Base-by-base conservation (phyloP, 2,113 vertebrate genomes). In the Charina bottae region DNA sequence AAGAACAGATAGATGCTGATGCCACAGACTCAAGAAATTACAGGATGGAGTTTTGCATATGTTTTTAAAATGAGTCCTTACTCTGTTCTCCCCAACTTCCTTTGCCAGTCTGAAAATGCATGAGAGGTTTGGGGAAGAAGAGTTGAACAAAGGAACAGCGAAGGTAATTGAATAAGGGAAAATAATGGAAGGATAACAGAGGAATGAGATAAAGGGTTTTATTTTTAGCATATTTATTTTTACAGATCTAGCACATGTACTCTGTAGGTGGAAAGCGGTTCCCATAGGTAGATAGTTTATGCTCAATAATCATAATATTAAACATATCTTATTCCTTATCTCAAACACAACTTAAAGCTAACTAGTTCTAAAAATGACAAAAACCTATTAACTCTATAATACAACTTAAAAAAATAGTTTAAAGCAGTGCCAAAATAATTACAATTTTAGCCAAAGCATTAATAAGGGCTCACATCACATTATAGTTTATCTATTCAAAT, bases 161-260 rank as follows among this genome's bases (percentile, higher is more conserved):
- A 26, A 17, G 17, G 3, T 5, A 0, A 6, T 0, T 0, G 26
- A 15, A 90, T 68, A 17, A 6, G 33, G 6, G 78, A 1, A 21
- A 1, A 4, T 0, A 24, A 2, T 54, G 62, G 72, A 92, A 55
- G 78, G 0, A 4, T 0, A 33, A 2, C 62, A 54, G 59, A 92
- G 62, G 78, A 85, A 55, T 46, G 23, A 62, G 53, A 55, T 21
- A 78, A 87, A 28, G 24, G 6, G 12, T 87, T 90, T 59, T 91
- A 91, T 87, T 87, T 91, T 64, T 59, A 72, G 84, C 49, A 72
- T 56, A 37, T 42, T 42, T 42, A 89, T 11, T 37, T 33, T 12
- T 33, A 24, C 49, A 42, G 37, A 33, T 56, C 19, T 26, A 72
- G 49, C 4, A 12, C 46, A 85, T 4, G 46, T 37, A 26, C n/a